Evolutionary conservation across 2,888 invertebrate genomes (phyloP).

Genomic region (Drosophila mettleri): DNA sequence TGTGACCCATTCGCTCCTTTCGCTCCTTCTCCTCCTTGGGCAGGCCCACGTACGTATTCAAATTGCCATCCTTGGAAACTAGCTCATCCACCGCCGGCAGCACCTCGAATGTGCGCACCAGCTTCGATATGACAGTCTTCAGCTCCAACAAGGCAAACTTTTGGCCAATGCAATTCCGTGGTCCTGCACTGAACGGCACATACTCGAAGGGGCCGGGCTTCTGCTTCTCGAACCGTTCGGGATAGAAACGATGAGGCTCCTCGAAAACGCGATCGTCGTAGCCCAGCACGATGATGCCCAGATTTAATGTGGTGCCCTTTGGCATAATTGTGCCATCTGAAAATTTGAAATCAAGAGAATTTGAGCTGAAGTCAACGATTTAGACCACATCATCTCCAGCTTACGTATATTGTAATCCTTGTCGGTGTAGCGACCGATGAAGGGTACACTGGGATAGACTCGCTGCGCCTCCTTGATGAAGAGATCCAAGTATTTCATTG

Average conservation of each 20-base stretch:
- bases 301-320: slow-evolving; percentile 64
- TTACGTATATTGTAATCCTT: slow-evolving; percentile 79
- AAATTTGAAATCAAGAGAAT: fast-evolving
- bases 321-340: slow-evolving; percentile 82
- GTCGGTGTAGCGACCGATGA: slow-evolving; percentile 73
- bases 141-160: slow-evolving; percentile 86
- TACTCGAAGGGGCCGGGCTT: slow-evolving; percentile 86
- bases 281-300: slow-evolving; percentile 76
- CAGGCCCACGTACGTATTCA: slow-evolving; percentile 63
- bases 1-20: slow-evolving; percentile 52
- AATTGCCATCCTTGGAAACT: slow-evolving; percentile 68
- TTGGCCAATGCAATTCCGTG: slow-evolving; percentile 87
- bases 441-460: slow-evolving; percentile 82
- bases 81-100: slow-evolving; percentile 79
- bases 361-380: fast-evolving
- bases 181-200: slow-evolving; percentile 88
- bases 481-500: slow-evolving; percentile 83
- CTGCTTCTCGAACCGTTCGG: slow-evolving; percentile 86
- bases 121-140: slow-evolving; percentile 86
- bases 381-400: neutral
- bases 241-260: slow-evolving; percentile 83
- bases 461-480: slow-evolving; percentile 82
- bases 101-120: slow-evolving; percentile 86
- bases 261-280: slow-evolving; percentile 78
- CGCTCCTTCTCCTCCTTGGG: slow-evolving; percentile 38